Conservation (phyloP, 2,888 invertebrate species). For the Phalera bucephala region DNA sequence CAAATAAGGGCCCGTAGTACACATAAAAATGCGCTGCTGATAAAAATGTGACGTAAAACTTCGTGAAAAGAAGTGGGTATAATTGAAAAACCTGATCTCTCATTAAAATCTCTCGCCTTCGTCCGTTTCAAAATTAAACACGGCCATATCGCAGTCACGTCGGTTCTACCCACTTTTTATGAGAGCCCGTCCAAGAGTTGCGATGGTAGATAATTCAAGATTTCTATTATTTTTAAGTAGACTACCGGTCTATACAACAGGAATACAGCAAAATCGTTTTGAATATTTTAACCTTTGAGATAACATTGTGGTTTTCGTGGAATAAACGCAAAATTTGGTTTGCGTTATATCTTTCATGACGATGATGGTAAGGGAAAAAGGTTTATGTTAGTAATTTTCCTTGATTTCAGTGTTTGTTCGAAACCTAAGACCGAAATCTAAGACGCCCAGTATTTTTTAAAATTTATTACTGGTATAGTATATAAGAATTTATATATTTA, state of each 20-base stretch:
- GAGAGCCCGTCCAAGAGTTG: slow-evolving; percentile 40
- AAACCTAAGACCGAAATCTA: no score
- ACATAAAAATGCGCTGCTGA: slow-evolving; percentile 47
- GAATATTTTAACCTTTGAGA: slow-evolving; percentile 19
- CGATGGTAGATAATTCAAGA: slow-evolving; percentile 31
- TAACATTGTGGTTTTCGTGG: neutral
- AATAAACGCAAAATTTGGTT: no score
- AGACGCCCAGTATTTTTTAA: no score
- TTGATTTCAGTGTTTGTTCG: no score
- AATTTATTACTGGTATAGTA: no score
- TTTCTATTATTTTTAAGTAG: slow-evolving; percentile 16
- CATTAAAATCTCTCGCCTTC: slow-evolving; percentile 77
- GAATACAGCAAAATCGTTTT: slow-evolving; percentile 14
- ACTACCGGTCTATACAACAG: slow-evolving; percentile 19
- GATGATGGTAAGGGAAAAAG: no score
- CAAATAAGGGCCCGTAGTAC: slow-evolving; percentile 8
- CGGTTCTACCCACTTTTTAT: slow-evolving; percentile 55
- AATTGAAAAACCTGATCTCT: slow-evolving; percentile 81
- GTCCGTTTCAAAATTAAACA: slow-evolving; percentile 72
- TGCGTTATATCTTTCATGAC: no score
- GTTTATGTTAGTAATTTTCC: no score
- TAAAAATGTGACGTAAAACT: slow-evolving; percentile 63
- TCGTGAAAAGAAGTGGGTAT: slow-evolving; percentile 66
- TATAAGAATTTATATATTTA: no score
- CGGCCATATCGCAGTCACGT: slow-evolving; percentile 76